These are phyloP conservation scores for Geopemphigus sp. DNA, from an alignment of 1,140 invertebrate species.

Conservation along the genomic window DNA sequence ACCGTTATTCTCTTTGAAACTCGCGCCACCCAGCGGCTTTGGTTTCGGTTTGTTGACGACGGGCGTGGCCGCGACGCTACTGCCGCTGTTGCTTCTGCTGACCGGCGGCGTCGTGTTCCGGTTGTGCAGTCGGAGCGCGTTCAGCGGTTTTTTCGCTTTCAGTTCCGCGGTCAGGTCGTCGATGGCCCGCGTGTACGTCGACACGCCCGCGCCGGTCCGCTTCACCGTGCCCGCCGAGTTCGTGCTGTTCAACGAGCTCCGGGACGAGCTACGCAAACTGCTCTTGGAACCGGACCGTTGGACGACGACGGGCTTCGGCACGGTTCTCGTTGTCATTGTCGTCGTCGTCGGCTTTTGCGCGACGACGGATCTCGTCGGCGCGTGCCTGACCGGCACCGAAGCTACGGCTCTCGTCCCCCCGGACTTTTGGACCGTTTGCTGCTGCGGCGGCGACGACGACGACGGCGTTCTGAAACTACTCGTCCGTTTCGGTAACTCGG, in stretches of 20 bases:
- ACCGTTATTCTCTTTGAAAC: conserved; percentile 55
- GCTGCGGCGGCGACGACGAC: not conserved
- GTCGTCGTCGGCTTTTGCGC: conserved; percentile 53
- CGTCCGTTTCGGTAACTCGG: conserved; percentile 45
- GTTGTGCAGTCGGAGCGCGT: conserved; percentile 67
- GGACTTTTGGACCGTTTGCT: conserved; percentile 50
- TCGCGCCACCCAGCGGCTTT: conserved; percentile 53
- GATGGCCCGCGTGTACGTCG: conserved; percentile 54
- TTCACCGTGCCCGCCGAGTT: conserved; percentile 76
- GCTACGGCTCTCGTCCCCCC: not conserved
- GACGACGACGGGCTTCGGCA: conserved; percentile 54
- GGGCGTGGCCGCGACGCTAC: conserved; percentile 51
- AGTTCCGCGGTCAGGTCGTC: conserved; percentile 54
- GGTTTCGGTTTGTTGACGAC: conserved; percentile 50
- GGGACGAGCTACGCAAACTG: conserved; percentile 70
- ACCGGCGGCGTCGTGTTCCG: conserved; percentile 47
- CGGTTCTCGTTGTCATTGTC: not conserved
- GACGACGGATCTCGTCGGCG: not conserved
- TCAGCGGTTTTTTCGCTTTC: conserved; percentile 53
- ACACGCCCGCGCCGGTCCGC: conserved; percentile 57
- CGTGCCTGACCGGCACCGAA: not conserved
- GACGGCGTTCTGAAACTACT: conserved; percentile 27
- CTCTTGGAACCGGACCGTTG: conserved; percentile 67
- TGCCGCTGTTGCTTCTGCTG: conserved; percentile 48
- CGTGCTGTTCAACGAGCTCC: conserved; percentile 77